Evolutionary conservation across 2,888 invertebrate species (phyloP).

Genomic region (Temnothorax ravouxi): DNA sequence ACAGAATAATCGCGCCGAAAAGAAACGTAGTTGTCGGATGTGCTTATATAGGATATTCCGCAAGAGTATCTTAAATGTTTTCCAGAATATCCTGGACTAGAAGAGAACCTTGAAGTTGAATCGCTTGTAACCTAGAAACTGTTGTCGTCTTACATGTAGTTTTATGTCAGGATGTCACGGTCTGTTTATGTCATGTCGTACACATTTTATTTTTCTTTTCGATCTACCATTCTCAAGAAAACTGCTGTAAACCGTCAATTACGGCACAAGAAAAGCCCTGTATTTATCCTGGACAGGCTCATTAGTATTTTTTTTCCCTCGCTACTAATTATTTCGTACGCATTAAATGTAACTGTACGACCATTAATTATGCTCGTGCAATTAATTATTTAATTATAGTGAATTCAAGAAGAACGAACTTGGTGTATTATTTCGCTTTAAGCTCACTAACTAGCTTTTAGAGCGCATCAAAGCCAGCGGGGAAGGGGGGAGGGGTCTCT

Average conservation of each 20-base stretch:
- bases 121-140: not conserved
- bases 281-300: not conserved
- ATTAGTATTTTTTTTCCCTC: not conserved
- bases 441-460: slow-evolving; percentile 50
- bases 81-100: not conserved
- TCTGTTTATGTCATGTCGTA: too few relatives aligned
- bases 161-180: not conserved
- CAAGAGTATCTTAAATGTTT: not conserved
- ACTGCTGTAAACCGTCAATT: not conserved
- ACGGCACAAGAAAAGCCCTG: not conserved
- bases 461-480: not conserved
- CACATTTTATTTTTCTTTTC: not conserved
- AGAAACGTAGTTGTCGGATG: not conserved
- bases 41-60: not conserved
- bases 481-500: not conserved
- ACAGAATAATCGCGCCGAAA: not conserved
- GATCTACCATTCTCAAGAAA: not conserved
- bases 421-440: slow-evolving; percentile 20
- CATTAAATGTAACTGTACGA: not conserved
- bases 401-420: not conserved
- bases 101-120: not conserved
- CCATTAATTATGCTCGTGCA: not conserved
- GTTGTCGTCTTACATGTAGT: not conserved
- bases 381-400: slow-evolving; percentile 15
- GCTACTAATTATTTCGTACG: not conserved